phyloP scores from a whole-genome alignment of 2,888 invertebrate genomes.

The Caenorhabditis sulstoni region DNA sequence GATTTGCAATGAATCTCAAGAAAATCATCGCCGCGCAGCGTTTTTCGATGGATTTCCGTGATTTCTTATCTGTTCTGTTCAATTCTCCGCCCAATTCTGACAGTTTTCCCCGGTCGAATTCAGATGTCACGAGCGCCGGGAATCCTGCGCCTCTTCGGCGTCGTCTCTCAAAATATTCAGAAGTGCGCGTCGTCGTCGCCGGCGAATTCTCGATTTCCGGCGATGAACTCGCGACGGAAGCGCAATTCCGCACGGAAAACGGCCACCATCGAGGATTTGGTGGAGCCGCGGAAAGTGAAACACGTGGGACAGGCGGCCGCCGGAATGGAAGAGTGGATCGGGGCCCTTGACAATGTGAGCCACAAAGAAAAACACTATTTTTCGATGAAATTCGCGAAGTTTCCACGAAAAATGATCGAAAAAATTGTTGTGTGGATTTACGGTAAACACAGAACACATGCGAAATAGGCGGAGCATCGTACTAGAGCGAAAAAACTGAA shows the following conservation, averaged over 20 bases:
- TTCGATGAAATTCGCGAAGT: not conserved
- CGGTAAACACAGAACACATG: too few species aligned
- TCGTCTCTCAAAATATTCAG: slow-evolving; percentile 7
- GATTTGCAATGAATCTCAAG: slow-evolving; percentile 43
- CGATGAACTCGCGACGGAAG: slow-evolving; percentile 43
- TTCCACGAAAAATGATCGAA: not conserved
- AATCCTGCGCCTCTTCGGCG: slow-evolving; percentile 17
- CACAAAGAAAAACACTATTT: too few species aligned
- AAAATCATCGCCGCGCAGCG: not conserved
- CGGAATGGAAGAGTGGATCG: slow-evolving; percentile 61
- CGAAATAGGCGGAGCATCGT: too few species aligned
- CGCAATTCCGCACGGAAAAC: slow-evolving; percentile 34
- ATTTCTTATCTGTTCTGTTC: slow-evolving; percentile 11
- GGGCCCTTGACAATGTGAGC: slow-evolving; percentile 57
- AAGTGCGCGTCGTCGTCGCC: slow-evolving; percentile 10
- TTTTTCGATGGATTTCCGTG: slow-evolving; percentile 8
- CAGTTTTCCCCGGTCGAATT: too few species aligned
- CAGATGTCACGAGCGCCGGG: slow-evolving; percentile 40
- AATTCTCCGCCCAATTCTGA: too few species aligned
- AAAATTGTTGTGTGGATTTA: too few species aligned
- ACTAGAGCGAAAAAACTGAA: too few species aligned
- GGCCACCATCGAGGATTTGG: slow-evolving; percentile 62
- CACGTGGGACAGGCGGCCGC: slow-evolving; percentile 26
- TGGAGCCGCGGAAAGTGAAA: slow-evolving; percentile 57
- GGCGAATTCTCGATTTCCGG: slow-evolving; percentile 26